A percentile compares a stretch with the other conserved stretches of the same genome.
Conservation (phyloP, 2,113 vertebrate species). For the Odontesthes bonariensis region DNA sequence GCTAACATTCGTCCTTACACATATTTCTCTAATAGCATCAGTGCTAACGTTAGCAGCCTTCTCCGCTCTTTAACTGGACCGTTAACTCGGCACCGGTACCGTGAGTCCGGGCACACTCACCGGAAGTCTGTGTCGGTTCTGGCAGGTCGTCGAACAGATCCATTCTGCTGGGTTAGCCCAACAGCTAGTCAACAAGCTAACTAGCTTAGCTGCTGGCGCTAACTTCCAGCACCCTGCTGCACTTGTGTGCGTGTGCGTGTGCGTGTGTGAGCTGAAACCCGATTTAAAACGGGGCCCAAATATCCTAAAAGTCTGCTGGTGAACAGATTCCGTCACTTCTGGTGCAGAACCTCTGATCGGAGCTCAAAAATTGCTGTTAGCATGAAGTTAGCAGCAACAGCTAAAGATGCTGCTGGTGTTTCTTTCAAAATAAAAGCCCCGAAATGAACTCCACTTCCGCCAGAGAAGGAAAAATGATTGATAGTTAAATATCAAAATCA, state of each 20-base stretch:
- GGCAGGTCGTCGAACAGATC: conserved; percentile 85
- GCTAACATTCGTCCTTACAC: no score
- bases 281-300: background rate
- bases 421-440: conserved; percentile 22
- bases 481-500: no score
- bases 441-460: background rate
- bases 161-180: conserved; percentile 56
- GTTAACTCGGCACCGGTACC: background rate
- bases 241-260: background rate
- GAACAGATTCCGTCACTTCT: background rate
- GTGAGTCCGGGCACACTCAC: conserved; percentile 37
- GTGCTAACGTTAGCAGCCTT: background rate
- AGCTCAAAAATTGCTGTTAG: background rate
- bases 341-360: background rate
- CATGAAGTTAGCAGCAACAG: background rate
- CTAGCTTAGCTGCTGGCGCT: conserved; percentile 2
- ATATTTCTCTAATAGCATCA: background rate
- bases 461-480: no score
- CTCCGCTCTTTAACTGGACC: no score
- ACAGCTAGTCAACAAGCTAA: conserved; percentile 6
- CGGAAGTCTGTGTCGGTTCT: conserved; percentile 75
- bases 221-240: background rate
- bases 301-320: background rate
- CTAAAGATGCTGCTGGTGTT: background rate
- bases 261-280: background rate